Conservation (phyloP, 2,113 vertebrate genomes). For the Ophthalmolycus amberensis region DNA sequence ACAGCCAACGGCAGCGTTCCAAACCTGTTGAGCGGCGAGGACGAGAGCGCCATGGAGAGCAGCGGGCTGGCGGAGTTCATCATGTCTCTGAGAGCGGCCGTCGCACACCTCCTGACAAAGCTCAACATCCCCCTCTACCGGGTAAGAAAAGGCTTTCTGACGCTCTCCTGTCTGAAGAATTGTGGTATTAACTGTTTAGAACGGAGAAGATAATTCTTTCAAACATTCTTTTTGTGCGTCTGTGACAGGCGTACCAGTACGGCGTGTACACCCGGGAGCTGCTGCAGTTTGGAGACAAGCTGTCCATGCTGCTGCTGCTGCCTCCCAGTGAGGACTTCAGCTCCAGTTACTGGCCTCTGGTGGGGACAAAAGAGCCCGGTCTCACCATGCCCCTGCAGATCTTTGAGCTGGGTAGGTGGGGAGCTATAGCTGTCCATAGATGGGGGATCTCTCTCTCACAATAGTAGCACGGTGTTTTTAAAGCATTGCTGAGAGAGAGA, state of each 20-base stretch:
- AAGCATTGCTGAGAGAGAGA: not conserved
- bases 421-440: not conserved
- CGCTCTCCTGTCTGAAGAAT: not conserved
- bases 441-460: not conserved
- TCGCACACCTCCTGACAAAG: constrained; percentile 81
- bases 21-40: constrained; percentile 54
- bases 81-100: constrained; percentile 75
- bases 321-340: constrained; percentile 86
- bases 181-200: not conserved
- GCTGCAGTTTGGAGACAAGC: constrained; percentile 80
- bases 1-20: constrained; percentile 53
- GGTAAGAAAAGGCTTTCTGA: constrained; percentile 57
- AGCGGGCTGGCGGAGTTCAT: constrained; percentile 72
- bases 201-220: not conserved
- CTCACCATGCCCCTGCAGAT: constrained; percentile 84
- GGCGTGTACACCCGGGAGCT: constrained; percentile 84
- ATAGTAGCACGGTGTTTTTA: not conserved
- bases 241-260: constrained; percentile 79
- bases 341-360: constrained; percentile 79
- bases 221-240: not conserved
- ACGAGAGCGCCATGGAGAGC: constrained; percentile 65
- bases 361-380: constrained; percentile 72
- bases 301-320: constrained; percentile 83
- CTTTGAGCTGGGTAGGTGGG: constrained; percentile 82
- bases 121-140: constrained; percentile 85